Conservation (phyloP, 53 echinoderm and acorn worm species). For the Arbacia lixula region DNA sequence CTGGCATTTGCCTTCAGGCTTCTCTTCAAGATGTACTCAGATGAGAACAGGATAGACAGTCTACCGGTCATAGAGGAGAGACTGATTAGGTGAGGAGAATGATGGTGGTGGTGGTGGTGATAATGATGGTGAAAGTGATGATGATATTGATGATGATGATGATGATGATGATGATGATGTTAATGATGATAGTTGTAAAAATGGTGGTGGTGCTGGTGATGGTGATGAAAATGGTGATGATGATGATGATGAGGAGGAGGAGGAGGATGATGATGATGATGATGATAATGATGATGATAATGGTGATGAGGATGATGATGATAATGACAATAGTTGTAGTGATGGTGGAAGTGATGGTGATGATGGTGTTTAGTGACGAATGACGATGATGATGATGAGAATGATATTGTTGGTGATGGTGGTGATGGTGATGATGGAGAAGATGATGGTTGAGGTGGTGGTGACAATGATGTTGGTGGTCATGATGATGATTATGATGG, state of each 20-base stretch:
- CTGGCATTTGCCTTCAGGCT: slow-evolving; percentile 87
- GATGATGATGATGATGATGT: neutral
- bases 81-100: slow-evolving; percentile 64
- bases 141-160: neutral
- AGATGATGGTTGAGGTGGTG: neutral
- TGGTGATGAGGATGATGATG: too few species aligned
- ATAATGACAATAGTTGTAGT: too few species aligned
- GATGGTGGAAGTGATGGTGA: too few species aligned
- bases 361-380: neutral
- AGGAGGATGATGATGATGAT: too few species aligned
- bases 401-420: neutral
- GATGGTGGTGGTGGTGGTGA: neutral
- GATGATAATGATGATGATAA: too few species aligned
- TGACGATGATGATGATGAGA: neutral
- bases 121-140: neutral
- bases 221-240: too few species aligned
- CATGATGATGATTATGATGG: neutral
- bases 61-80: slow-evolving; percentile 69
- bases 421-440: neutral
- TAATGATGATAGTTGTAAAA: too few species aligned
- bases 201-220: neutral
- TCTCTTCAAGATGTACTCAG: slow-evolving; percentile 92
- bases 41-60: slow-evolving; percentile 76
- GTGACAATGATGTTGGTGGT: neutral
- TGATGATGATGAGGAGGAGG: too few species aligned